These are phyloP conservation scores for Drosophila obscura DNA, from an alignment of 1,140 invertebrate genomes.

Conservation along the genomic window DNA sequence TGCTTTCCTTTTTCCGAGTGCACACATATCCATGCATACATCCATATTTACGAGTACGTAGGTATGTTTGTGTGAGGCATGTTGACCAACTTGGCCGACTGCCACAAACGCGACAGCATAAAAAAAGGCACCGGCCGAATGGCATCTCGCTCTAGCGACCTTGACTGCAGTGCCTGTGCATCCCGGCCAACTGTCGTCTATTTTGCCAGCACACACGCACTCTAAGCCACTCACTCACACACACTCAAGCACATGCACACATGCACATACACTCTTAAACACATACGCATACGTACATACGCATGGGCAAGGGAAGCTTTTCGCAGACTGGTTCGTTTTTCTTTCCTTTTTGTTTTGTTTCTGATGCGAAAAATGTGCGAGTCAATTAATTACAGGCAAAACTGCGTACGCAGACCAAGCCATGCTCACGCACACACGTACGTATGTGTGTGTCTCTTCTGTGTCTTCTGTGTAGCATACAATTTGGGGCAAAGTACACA, in stretches of 20 bases:
- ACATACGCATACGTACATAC: not conserved
- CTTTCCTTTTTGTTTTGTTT: constrained; percentile 50
- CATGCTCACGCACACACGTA: not conserved
- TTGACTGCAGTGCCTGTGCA: constrained; percentile 54
- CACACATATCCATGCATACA: not conserved
- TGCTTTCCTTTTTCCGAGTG: not conserved
- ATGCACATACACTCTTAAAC: not conserved
- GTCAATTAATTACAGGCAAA: constrained; percentile 77
- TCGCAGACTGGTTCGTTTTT: constrained; percentile 27
- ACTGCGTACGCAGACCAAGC: constrained; percentile 19
- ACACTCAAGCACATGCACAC: not conserved
- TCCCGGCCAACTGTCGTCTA: constrained; percentile 41
- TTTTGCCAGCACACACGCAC: constrained; percentile 11
- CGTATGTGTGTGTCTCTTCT: constrained; percentile 28
- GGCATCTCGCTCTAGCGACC: constrained; percentile 41
- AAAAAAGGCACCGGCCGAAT: constrained; percentile 6
- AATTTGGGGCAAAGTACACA: constrained; percentile 35
- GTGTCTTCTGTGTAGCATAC: constrained; percentile 54
- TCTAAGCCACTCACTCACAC: not conserved
- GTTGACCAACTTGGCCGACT: constrained; percentile 54
- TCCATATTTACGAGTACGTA: not conserved
- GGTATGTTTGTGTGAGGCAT: constrained; percentile 9
- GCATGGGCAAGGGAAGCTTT: constrained; percentile 34
- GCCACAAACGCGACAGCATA: constrained; percentile 42
- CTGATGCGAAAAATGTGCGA: constrained; percentile 67